Conservation (phyloP, 2,113 vertebrate genomes). For the Procavia capensis region DNA sequence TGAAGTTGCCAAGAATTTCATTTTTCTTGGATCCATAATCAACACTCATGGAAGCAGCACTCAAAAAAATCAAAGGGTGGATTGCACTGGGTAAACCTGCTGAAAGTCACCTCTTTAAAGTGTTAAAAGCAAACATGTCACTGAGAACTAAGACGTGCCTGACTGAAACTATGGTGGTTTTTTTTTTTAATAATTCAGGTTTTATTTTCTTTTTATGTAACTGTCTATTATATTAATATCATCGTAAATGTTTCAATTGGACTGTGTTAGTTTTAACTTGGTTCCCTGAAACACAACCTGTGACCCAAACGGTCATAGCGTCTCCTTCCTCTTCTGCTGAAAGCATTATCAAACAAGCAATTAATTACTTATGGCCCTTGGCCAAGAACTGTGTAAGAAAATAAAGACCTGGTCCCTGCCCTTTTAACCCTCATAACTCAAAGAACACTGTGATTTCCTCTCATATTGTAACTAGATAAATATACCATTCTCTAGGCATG, state of each 20-base stretch:
- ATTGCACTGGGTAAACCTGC: no score
- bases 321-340: background rate
- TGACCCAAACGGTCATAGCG: background rate
- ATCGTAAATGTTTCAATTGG: background rate
- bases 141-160: no score
- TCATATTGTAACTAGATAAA: background rate
- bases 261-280: background rate
- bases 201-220: no score
- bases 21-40: no score
- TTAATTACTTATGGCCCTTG: background rate
- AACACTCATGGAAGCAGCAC: no score
- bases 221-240: background rate
- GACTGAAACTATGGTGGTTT: no score
- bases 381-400: background rate
- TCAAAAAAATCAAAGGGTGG: no score
- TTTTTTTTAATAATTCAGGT: no score
- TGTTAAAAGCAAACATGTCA: no score
- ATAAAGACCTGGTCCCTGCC: background rate
- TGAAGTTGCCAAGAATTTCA: no score
- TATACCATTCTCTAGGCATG: background rate
- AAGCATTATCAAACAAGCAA: conserved; percentile 11
- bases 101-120: no score
- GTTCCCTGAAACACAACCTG: background rate
- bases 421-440: background rate
- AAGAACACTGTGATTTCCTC: background rate